Base-by-base conservation (phyloP, 2,113 vertebrate genomes). In the Tachuris rubrigastra region DNA sequence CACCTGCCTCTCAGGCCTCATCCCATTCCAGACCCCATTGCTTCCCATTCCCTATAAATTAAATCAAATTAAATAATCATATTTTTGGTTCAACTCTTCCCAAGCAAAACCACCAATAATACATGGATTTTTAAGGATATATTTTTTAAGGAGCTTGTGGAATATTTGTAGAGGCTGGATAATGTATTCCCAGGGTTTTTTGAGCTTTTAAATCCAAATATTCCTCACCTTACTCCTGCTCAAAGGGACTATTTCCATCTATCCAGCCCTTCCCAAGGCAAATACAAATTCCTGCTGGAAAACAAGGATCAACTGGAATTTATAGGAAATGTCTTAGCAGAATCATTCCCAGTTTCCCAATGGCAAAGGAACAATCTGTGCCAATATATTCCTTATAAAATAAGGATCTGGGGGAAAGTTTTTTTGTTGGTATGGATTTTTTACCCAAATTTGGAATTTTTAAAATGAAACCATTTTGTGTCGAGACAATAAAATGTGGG, bases 101-200 rank as follows among this genome's bases (percentile, higher is more conserved):
- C 44, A 12, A 2, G 53, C 33, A 75, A 75, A 75, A 13, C 33
- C 33, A 16, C 0, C 9, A 63, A 19, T 27, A 13, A 28, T 23
- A 3, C 17, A 6, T 30, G 30, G 20, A 2, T 31, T 46, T 10
- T 15, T 19, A 44, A 15, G 31, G 31, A 11, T 35, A 14, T 46
- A 3, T 16, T 58, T 72, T 23, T 42, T 5, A 67, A 47, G n/a
- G 22, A 39, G n/a, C 8, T 10, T 2, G 14, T 21, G 46, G 39
- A 39, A 19, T 12, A 37, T 6, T 59, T 37, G 59, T 8, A 58
- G 23, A 13, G n/a, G 53, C 12, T 35, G 7, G 8, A 15, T 9
- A 35, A 65, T 0, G 8, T 4, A 22, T 6, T 56, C 13, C 10
- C 12, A 15, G 33, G 1, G 37, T 37, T 60, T 79, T 3, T 39